Conservation (phyloP, 2,888 invertebrate species). For the Ceramica pisi region DNA sequence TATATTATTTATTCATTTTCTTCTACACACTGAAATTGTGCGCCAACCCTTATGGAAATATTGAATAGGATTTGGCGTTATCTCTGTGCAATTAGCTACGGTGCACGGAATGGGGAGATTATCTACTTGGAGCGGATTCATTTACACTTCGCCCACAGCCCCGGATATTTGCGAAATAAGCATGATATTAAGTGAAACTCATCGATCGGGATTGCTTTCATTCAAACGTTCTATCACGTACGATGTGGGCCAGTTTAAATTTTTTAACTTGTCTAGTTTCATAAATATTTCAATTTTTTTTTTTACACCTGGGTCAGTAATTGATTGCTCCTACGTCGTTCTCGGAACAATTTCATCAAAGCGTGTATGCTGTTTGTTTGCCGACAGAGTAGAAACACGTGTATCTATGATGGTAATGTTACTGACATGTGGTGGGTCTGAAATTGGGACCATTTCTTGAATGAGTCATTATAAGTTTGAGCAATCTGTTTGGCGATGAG, state of each 20-base stretch:
- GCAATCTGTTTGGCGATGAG: background rate
- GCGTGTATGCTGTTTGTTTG: constrained; percentile 20
- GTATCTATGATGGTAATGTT: constrained; percentile 13
- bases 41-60: constrained; percentile 15
- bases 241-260: constrained; percentile 43
- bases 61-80: constrained; percentile 39
- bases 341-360: constrained; percentile 28
- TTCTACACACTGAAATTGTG: background rate
- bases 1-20: background rate
- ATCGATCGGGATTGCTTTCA: constrained; percentile 45
- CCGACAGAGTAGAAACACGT: constrained; percentile 21
- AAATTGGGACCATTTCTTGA: constrained; percentile 16
- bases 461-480: constrained; percentile 5
- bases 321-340: constrained; percentile 37
- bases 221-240: constrained; percentile 53
- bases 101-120: constrained; percentile 43
- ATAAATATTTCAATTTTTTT: constrained; percentile 51
- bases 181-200: constrained; percentile 51
- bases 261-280: constrained; percentile 51
- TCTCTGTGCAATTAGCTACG: constrained; percentile 42
- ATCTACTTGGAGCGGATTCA: constrained; percentile 30
- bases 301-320: constrained; percentile 30
- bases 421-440: constrained; percentile 14
- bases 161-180: constrained; percentile 52
- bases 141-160: constrained; percentile 38